phyloP scores from a whole-genome alignment of 2,113 vertebrate species.

The Lates calcarifer region DNA sequence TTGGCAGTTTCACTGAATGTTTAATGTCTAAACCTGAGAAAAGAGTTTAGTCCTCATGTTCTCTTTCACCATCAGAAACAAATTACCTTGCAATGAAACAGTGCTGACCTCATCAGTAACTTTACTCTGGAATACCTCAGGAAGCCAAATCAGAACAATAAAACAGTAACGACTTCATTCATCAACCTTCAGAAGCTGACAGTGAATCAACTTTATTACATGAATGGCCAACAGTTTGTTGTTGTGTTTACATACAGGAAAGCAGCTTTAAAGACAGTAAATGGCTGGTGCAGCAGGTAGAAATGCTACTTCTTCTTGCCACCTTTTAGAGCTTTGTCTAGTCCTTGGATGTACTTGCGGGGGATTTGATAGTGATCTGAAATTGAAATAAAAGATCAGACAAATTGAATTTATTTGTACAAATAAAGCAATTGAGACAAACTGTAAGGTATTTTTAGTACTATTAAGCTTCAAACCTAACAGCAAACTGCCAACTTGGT shows the following conservation, averaged over 20 bases:
- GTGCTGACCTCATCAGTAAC: neutral
- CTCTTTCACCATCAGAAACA: neutral
- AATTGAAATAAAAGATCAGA: slow-evolving; percentile 70
- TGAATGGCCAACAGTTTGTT: slow-evolving; percentile 11
- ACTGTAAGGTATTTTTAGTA: neutral
- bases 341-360: slow-evolving; percentile 91
- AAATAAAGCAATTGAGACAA: neutral
- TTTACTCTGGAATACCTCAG: neutral
- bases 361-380: slow-evolving; percentile 94
- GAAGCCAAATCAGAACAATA: neutral
- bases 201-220: slow-evolving; percentile 49
- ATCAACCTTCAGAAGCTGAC: neutral
- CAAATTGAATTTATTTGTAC: neutral
- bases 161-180: neutral
- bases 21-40: neutral
- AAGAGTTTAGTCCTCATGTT: neutral
- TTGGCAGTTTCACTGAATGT: neutral
- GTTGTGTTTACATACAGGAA: slow-evolving; percentile 18
- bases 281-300: neutral
- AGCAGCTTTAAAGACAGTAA: slow-evolving; percentile 14
- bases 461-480: slow-evolving; percentile 84
- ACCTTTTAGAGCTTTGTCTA: slow-evolving; percentile 92
- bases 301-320: slow-evolving; percentile 89
- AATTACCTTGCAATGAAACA: neutral
- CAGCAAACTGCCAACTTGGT: slow-evolving; percentile 90